Percentiles rank a stretch among this genome's conserved stretches.
These are phyloP conservation scores for Ophion costatus DNA, from an alignment of 2,888 invertebrate species.

Conservation along the genomic window DNA sequence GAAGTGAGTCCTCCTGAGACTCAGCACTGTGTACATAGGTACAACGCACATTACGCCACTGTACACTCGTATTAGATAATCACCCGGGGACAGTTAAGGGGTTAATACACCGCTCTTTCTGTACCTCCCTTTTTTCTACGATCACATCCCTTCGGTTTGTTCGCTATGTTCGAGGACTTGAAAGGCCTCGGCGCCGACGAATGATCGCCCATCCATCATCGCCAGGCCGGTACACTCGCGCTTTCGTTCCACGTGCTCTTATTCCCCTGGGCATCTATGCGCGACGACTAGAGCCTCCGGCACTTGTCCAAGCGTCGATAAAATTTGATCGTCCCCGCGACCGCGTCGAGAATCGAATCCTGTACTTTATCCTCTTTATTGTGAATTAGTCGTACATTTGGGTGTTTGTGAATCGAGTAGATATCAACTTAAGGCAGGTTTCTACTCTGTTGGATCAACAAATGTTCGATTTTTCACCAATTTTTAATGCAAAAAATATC, in stretches of 20 bases:
- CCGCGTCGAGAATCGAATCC: neutral
- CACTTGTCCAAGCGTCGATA: neutral
- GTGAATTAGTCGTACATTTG: neutral
- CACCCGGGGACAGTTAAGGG: slow-evolving; percentile 72
- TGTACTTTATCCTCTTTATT: neutral
- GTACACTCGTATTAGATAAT: slow-evolving; percentile 78
- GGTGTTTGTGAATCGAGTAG: neutral
- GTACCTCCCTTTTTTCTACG: slow-evolving; percentile 30
- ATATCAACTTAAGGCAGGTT: neutral
- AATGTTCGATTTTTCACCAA: no score
- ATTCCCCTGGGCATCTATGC: slow-evolving; percentile 40
- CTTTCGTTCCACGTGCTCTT: slow-evolving; percentile 49
- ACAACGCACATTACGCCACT: slow-evolving; percentile 43
- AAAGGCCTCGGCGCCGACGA: slow-evolving; percentile 61
- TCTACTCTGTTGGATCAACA: no score
- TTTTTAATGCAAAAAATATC: no score
- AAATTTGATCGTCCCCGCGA: slow-evolving; percentile 11
- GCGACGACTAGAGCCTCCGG: slow-evolving; percentile 8
- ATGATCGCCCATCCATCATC: slow-evolving; percentile 60
- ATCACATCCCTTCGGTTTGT: slow-evolving; percentile 10
- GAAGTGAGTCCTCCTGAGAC: neutral
- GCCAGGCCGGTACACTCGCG: slow-evolving; percentile 24
- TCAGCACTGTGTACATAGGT: slow-evolving; percentile 5
- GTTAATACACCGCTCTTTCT: slow-evolving; percentile 50
- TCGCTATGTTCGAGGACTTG: slow-evolving; percentile 34